These are phyloP conservation scores for Gasterosteus aculeatus DNA, from an alignment of 2,113 vertebrate genomes.

Conservation along the genomic window DNA sequence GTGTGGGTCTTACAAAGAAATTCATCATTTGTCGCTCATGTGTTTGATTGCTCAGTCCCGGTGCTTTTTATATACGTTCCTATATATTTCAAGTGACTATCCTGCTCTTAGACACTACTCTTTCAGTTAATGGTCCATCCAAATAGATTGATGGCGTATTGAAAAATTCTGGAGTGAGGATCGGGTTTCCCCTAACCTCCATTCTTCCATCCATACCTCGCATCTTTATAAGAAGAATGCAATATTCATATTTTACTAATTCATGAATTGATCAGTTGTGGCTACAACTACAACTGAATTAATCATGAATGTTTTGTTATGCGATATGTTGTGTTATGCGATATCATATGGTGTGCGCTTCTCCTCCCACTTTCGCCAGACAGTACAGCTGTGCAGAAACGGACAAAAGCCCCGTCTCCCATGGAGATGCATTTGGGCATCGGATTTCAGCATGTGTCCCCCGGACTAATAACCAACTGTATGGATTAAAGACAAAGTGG, in stretches of 20 bases:
- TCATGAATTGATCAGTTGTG: too few species aligned
- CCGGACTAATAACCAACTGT: slow-evolving; percentile 26
- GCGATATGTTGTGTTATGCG: too few species aligned
- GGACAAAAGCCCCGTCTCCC: background rate
- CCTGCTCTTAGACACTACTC: background rate
- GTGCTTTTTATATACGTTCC: background rate
- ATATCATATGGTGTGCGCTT: too few species aligned
- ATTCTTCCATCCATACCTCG: background rate
- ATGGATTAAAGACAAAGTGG: slow-evolving; percentile 51
- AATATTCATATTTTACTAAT: background rate
- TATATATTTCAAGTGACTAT: background rate
- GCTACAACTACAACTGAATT: too few species aligned
- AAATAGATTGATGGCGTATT: background rate
- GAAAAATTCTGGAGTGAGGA: background rate
- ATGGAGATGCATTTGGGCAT: background rate
- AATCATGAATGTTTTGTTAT: too few species aligned
- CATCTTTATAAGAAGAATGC: background rate
- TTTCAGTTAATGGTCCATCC: background rate
- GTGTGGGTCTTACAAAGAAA: background rate
- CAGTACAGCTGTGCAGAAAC: background rate
- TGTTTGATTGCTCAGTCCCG: background rate
- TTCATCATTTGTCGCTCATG: background rate
- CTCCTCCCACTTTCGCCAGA: too few species aligned
- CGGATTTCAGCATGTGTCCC: slow-evolving; percentile 34
- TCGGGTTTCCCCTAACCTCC: background rate